Evolutionary conservation across 2,888 invertebrate species (phyloP), one percentile per base, ranked within the genome.

Genomic region (Spisula subtruncata): DNA sequence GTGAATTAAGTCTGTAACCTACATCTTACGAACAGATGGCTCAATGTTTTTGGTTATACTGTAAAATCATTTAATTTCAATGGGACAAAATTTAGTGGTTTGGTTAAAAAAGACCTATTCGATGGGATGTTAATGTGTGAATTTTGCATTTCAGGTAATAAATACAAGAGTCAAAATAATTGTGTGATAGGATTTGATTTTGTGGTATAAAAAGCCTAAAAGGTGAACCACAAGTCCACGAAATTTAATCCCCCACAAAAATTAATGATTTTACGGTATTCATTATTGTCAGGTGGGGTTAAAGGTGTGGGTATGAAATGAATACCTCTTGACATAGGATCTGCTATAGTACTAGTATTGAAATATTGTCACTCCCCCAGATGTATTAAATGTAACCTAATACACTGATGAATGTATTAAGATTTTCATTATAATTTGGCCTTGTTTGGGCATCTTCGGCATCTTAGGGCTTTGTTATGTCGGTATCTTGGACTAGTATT

Each of bases 281-380:
- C n/a, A n/a, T n/a, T n/a, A 25, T 75, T 75, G 75, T 32, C 75
- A 75, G 75, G 32, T 75, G 32, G 75, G 32, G 12, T 60, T 18
- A 60, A 35, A 29, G 16, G 29, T 10, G 16, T 2, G 35, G 29
- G 75, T 18, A 18, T 75, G 75, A 25, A 75, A 75, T 75, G 1
- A 35, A 75, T 75, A 75, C 75, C 25, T 1, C 35, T n/a, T 75
- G 32, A 75, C 29, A 75, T 75, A 16, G 32, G 35, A 75, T 75
- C 75, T 35, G 60, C 25, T 75, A 35, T 75, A 41, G 41, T 8
- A 41, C 4, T 41, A 32, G 35, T 75, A 35, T 35, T 75, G 35
- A 66, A 25, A 66, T 25, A 66, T 25, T 66, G 60, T 66, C 60
- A 66, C 25, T 66, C n/a, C 60, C 60, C n/a, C 25, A 66, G 60